A percentile compares a stretch with the other conserved stretches of the same genome.
Evolutionary conservation across 2,888 invertebrate genomes (phyloP).

Genomic region (Acanthosepion lycidas): DNA sequence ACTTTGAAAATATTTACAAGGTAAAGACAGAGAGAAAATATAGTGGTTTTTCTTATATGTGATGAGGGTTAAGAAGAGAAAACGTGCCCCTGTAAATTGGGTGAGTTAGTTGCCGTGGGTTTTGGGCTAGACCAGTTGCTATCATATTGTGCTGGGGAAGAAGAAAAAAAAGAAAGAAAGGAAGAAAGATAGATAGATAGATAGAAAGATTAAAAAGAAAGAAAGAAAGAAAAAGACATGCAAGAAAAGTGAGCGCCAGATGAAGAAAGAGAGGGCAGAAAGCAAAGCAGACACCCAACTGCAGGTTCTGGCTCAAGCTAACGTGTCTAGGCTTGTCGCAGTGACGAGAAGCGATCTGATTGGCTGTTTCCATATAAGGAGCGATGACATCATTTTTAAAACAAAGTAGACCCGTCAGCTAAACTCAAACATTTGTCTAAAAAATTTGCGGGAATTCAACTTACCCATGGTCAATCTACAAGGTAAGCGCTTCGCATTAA

Average conservation of each 20-base stretch:
- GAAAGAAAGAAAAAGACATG: not conserved
- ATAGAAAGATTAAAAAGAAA: not conserved
- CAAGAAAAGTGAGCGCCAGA: not conserved
- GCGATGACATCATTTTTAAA: slow-evolving; percentile 33
- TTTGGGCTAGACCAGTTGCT: not conserved
- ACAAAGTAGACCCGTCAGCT: slow-evolving; percentile 2
- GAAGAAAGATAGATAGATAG: not conserved
- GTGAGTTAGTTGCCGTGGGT: not conserved
- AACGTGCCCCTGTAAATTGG: no score
- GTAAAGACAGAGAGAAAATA: no score
- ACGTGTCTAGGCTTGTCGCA: slow-evolving; percentile 33
- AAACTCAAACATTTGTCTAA: not conserved
- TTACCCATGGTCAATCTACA: not conserved
- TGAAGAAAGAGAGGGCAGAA: not conserved
- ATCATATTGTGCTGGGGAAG: not conserved
- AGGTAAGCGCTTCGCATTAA: not conserved
- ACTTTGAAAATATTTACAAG: no score
- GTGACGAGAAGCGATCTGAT: not conserved
- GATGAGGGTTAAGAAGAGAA: no score
- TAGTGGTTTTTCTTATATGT: no score
- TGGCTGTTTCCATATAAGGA: slow-evolving; percentile 10
- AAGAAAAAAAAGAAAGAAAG: not conserved
- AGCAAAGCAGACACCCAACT: not conserved
- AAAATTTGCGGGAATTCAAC: not conserved
- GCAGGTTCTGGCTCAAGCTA: not conserved